Evolutionary conservation across 2,888 invertebrate genomes (phyloP), one percentile per base, ranked within the genome.

Genomic region (Alsophila aescularia): DNA sequence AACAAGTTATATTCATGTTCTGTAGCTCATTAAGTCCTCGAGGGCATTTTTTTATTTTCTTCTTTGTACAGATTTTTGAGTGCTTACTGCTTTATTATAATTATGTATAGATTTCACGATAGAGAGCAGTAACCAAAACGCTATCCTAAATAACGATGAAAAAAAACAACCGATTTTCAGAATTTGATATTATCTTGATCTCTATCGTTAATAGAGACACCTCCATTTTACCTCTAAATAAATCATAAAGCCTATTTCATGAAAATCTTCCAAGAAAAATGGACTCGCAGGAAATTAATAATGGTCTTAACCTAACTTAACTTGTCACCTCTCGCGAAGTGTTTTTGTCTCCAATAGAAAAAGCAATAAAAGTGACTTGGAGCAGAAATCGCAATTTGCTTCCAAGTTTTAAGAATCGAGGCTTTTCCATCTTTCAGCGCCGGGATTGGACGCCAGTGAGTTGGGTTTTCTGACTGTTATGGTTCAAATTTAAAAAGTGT

Each of bases 281-380:
- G 36, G 40, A 53, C 31, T 43, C 42, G 40, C 34, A 44, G n/a
- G 52, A 60, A 52, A 58, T 52, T 54, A 53, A 55, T 56, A 58
- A 53, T 41, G 47, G 50, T 51, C 47, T 51, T 52, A 47, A 52
- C 39, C 40, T 51, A 58, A 66, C 47, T 62, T 54, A 62, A 63
- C 43, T 55, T 62, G 64, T 58, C 52, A 61, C 51, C 54, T 61
- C 54, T 45, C 58, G 52, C 43, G 39, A 44, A 64, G 61, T 68
- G 69, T 71, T 69, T 73, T 66, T 64, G 61, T 63, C 62, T 66
- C 54, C 56, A 59, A 67, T 65, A 62, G 64, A 72, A 74, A 79
- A 83, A 82, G 79, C 73, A 84, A 85, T 87, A 82, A 81, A 85
- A 85, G 81, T 79, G 81, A 72, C 76, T 82, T 82, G 73, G 55